Base-by-base conservation (phyloP, 2,797 vertebrate genomes). In the Danio kyathit region DNA sequence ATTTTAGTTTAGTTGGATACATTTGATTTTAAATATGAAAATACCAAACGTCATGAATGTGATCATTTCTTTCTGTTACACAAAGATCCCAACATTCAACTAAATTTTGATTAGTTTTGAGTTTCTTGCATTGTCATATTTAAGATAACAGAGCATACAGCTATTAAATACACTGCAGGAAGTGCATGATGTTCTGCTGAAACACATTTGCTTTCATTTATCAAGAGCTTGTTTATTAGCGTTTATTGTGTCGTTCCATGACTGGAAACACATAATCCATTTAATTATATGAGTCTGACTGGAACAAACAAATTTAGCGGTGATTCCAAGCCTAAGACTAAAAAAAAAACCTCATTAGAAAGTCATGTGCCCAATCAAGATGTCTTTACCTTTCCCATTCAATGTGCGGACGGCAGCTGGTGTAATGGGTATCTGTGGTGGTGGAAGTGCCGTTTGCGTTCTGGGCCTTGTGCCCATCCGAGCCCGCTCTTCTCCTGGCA, bases 391-490 rank as follows among this genome's bases (percentile, higher is more conserved):
- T 94, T 97, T 95, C 38, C 95, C 94, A 9, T 94, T 96, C 38
- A 97, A 91, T 0, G 95, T 93, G 82, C 94, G 91, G 80, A 95
- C 91, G 9, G 95, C 93, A 7, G 96, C 93, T 10, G 95, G 93
- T 0, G 95, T 94, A 89, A 96, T 90, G 13, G 97, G 95, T 67
- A 94, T 90, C 11, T 93, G 90, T 11, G 94, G 91, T 1, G 93
- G 94, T 79, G 94, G 91, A 83, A 92, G 92, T 40, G 94, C 87
- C 5, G 88, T 86, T 17, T 96, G 96, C 80, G 92, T 92, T 84
- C 95, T 93, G 78, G 97, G 97, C 43, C 97, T 88, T 78, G 96
- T 98, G 65, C 97, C 98, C 97, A 99, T 99, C 49, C 97, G 95
- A 6, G 98, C 97, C 80, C 97, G 93, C 85, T 98, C 97, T 11